These are phyloP conservation scores for Alsophila aescularia DNA, from an alignment of 2,888 invertebrate species.

Conservation along the genomic window DNA sequence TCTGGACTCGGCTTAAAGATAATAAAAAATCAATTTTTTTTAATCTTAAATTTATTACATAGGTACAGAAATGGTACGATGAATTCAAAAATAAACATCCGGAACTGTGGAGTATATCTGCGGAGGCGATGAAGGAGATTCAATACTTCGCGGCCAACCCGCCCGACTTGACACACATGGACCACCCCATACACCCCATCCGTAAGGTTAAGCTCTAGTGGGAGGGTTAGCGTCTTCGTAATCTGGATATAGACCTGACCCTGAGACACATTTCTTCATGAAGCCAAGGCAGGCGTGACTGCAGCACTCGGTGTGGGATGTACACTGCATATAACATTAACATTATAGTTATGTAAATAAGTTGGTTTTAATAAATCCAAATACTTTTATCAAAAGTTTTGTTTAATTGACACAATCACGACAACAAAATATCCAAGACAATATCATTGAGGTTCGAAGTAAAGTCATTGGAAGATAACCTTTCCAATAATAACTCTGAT, in stretches of 20 bases:
- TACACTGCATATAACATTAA: slow-evolving; percentile 53
- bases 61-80: slow-evolving; percentile 87
- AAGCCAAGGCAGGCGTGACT: slow-evolving; percentile 61
- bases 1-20: neutral
- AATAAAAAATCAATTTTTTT: neutral
- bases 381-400: too few species aligned
- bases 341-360: neutral
- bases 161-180: slow-evolving; percentile 77
- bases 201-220: slow-evolving; percentile 23
- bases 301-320: slow-evolving; percentile 63
- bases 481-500: neutral
- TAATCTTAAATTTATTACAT: slow-evolving; percentile 31
- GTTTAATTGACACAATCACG: neutral
- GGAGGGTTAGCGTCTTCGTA: neutral
- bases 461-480: neutral
- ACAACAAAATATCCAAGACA: neutral
- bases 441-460: too few species aligned
- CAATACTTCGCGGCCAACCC: slow-evolving; percentile 88
- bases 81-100: slow-evolving; percentile 88
- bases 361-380: neutral
- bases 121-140: slow-evolving; percentile 88
- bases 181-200: slow-evolving; percentile 22
- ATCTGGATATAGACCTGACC: slow-evolving; percentile 22
- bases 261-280: slow-evolving; percentile 63
- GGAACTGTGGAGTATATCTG: slow-evolving; percentile 88